These are phyloP conservation scores for Bubalus kerabau DNA, from an alignment of 2,113 vertebrate genomes.

Conservation along the genomic window DNA sequence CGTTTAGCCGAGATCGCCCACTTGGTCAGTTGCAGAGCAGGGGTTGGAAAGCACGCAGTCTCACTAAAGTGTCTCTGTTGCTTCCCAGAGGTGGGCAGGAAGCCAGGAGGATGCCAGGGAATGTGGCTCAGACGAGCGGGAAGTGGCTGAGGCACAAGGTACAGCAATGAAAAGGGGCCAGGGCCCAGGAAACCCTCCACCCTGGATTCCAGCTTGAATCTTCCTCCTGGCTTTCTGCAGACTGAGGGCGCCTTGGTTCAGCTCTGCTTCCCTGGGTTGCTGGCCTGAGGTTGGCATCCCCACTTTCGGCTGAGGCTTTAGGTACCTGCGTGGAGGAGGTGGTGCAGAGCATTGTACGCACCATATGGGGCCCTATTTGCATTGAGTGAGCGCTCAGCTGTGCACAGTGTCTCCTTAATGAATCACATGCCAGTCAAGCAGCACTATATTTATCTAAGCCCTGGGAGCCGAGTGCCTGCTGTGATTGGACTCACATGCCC, in stretches of 20 bases:
- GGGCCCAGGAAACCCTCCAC: neutral
- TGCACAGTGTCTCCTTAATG: slow-evolving; percentile 45
- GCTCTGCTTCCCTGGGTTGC: neutral
- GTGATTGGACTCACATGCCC: neutral
- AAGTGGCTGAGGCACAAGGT: neutral
- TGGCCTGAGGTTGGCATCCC: neutral
- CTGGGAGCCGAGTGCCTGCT: neutral
- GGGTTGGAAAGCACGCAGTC: neutral
- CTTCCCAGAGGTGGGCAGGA: neutral
- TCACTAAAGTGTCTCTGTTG: neutral
- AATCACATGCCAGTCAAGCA: neutral
- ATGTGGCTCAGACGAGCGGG: accelerated
- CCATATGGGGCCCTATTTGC: slow-evolving; percentile 24
- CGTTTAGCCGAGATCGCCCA: neutral
- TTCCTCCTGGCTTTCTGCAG: neutral
- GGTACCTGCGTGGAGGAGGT: neutral
- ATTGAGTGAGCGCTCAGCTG: slow-evolving; percentile 37
- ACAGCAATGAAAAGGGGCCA: neutral
- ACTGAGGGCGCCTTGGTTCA: neutral
- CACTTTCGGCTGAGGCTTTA: neutral
- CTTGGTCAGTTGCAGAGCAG: neutral
- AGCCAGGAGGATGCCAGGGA: neutral
- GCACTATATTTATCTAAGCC: neutral
- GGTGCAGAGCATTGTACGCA: neutral
- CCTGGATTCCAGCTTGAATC: neutral